Conservation (phyloP, 2,888 invertebrate genomes). For the Drosophila glabriapex region DNA sequence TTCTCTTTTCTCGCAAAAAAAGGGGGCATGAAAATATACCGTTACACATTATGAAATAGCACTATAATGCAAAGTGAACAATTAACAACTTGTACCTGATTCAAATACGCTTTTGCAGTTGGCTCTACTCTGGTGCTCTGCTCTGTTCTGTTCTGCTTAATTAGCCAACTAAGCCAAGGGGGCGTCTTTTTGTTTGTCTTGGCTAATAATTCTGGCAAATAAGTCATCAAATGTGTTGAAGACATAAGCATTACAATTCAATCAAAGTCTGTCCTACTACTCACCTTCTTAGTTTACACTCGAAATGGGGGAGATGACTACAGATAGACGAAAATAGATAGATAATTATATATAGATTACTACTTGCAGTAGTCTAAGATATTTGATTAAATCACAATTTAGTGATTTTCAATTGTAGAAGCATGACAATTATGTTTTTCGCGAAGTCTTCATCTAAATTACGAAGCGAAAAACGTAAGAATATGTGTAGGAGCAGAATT, state of each 20-base stretch:
- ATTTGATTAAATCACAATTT: neutral
- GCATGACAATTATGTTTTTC: neutral
- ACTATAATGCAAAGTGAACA: constrained; percentile 77
- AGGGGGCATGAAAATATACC: constrained; percentile 48
- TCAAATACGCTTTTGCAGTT: constrained; percentile 34
- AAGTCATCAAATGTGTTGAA: neutral
- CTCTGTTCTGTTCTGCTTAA: constrained; percentile 21
- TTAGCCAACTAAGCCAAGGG: constrained; percentile 43
- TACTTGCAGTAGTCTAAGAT: neutral
- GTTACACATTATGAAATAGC: constrained; percentile 66
- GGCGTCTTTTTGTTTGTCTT: constrained; percentile 26
- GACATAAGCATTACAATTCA: neutral
- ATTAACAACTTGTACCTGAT: constrained; percentile 62
- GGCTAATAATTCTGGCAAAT: constrained; percentile 7
- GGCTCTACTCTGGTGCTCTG: constrained; percentile 4
- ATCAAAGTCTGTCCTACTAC: neutral
- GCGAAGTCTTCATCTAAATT: rapidly evolving
- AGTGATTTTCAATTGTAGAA: neutral
- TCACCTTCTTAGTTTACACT: neutral
- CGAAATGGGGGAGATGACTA: neutral
- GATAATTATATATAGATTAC: neutral
- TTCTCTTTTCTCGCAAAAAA: neutral
- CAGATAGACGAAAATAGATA: neutral
- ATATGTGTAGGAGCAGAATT: neutral
- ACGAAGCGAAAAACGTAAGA: neutral